Evolutionary conservation across 2,888 invertebrate genomes (phyloP).

Genomic region (Drosophila monieri): DNA sequence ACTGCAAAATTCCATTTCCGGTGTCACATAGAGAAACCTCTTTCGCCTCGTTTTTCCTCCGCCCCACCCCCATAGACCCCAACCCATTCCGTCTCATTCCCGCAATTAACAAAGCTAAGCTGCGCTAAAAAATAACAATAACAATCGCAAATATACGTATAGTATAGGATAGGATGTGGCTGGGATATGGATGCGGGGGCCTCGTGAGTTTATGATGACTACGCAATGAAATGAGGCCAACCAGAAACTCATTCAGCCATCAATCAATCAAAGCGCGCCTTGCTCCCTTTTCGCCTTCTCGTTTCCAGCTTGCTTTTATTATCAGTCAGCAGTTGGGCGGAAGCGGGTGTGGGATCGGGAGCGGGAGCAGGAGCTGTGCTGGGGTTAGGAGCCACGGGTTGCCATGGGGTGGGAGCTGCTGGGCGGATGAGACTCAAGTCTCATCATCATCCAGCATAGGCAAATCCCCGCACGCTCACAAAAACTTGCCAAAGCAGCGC

Average conservation of each 20-base stretch:
- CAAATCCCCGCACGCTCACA: constrained; percentile 55
- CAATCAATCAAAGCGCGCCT: constrained; percentile 56
- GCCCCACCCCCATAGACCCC: too few species aligned
- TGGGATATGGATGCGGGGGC: constrained; percentile 30
- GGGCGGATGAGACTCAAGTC: constrained; percentile 15
- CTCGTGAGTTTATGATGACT: constrained; percentile 50
- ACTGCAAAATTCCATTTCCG: constrained; percentile 78
- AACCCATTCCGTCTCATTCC: constrained; percentile 16
- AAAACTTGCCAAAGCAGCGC: constrained; percentile 53
- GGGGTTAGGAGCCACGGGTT: background rate
- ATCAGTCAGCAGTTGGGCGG: constrained; percentile 26
- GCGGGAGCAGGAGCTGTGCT: background rate
- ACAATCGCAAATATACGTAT: constrained; percentile 34
- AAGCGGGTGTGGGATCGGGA: too few species aligned
- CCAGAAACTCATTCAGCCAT: constrained; percentile 59
- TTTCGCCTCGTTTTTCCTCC: background rate
- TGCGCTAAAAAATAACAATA: constrained; percentile 46
- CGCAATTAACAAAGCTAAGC: constrained; percentile 49
- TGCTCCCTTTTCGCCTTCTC: constrained; percentile 28
- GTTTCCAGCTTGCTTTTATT: constrained; percentile 44
- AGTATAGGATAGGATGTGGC: background rate
- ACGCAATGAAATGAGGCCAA: constrained; percentile 54
- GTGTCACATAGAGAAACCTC: constrained; percentile 18
- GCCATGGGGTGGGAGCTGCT: background rate
- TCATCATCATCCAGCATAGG: constrained; percentile 52